phyloP scores from a whole-genome alignment of 2,797 vertebrate genomes.

The Eremophila alpestris region DNA sequence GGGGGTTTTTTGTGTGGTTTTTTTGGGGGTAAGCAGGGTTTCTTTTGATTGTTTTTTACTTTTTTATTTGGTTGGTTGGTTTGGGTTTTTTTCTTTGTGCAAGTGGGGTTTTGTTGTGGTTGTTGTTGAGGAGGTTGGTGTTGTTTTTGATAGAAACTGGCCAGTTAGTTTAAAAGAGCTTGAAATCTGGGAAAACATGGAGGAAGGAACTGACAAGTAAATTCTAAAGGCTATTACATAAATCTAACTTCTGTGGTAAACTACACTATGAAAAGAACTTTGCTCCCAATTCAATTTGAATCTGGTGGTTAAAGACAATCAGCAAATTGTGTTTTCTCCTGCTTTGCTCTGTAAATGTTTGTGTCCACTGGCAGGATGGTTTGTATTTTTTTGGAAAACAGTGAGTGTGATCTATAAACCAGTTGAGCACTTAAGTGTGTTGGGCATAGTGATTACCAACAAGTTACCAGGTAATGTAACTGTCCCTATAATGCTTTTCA shows the following conservation, averaged over 20 bases:
- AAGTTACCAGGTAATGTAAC: background rate
- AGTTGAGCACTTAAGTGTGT: background rate
- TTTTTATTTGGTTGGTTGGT: background rate
- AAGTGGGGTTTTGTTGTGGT: background rate
- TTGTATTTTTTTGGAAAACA: background rate
- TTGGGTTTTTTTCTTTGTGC: background rate
- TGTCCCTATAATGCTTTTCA: background rate
- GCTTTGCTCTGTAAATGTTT: background rate
- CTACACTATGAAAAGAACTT: background rate
- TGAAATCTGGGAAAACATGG: background rate
- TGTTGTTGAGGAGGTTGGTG: background rate
- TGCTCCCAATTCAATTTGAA: background rate
- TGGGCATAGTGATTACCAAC: background rate
- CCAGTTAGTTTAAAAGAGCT: background rate
- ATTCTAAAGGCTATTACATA: background rate
- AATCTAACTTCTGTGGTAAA: background rate
- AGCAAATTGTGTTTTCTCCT: background rate
- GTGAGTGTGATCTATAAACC: background rate
- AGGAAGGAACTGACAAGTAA: background rate
- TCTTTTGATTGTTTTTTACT: background rate
- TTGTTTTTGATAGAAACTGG: background rate
- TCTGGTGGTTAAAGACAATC: background rate
- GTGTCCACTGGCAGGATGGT: background rate
- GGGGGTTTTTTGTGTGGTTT: background rate
- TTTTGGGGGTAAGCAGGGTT: background rate